A percentile compares a stretch with the other conserved stretches of the same genome.
These are phyloP conservation scores for Nephrotoma guestfalica DNA, from an alignment of 2,888 invertebrate genomes.

Conservation along the genomic window DNA sequence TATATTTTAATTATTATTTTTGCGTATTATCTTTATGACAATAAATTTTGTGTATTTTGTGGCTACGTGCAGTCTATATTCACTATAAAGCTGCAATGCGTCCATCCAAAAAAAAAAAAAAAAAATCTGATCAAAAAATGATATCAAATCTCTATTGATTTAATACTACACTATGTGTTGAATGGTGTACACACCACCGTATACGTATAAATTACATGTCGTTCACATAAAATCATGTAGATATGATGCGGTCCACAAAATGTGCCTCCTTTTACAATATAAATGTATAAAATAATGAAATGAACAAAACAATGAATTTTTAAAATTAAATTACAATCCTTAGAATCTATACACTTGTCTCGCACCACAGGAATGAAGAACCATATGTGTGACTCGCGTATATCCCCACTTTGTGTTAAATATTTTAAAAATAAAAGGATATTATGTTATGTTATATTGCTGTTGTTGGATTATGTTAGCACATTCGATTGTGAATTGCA, in stretches of 20 bases:
- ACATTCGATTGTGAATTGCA: background rate
- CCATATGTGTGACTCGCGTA: background rate
- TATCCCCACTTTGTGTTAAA: background rate
- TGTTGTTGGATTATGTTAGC: background rate
- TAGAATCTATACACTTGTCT: background rate
- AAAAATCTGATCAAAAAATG: background rate
- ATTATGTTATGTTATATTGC: background rate
- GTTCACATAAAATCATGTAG: background rate
- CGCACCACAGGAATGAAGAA: background rate
- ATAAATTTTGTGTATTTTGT: background rate
- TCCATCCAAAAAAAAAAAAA: background rate
- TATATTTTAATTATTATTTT: background rate
- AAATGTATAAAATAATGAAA: background rate
- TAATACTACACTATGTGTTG: background rate
- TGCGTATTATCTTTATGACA: background rate
- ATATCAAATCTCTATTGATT: background rate
- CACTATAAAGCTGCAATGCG: background rate
- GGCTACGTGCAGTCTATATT: background rate
- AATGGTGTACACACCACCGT: background rate
- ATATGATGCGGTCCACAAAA: background rate
- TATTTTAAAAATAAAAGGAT: background rate
- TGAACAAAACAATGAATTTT: background rate
- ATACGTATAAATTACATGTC: background rate
- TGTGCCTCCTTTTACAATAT: background rate
- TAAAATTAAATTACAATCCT: background rate